phyloP scores from a whole-genome alignment of 2,113 vertebrate species.

The western clawed frog (Xenopus tropicalis) region DNA sequence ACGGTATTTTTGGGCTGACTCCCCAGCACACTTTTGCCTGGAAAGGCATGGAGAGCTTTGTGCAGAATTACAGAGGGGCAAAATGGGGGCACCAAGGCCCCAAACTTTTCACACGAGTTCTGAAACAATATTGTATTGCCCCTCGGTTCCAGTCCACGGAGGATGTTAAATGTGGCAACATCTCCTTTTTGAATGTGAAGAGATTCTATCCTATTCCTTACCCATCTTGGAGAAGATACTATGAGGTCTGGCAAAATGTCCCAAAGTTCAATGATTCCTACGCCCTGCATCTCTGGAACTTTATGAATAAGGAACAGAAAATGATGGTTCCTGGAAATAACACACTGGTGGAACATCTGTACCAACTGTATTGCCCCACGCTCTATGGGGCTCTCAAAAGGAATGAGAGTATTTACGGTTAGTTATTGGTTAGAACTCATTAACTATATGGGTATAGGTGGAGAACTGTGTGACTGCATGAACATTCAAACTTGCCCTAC shows the following conservation, averaged over 20 bases:
- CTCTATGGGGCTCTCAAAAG: too few species aligned
- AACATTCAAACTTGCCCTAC: too few species aligned
- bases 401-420: neutral
- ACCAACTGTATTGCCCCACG: too few species aligned
- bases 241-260: constrained; percentile 58
- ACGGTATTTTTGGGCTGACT: constrained; percentile 67
- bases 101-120: constrained; percentile 62
- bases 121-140: constrained; percentile 60
- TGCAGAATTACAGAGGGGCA: constrained; percentile 63
- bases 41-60: constrained; percentile 71
- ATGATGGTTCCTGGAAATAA: too few species aligned
- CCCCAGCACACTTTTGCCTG: constrained; percentile 64
- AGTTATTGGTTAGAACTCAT: too few species aligned
- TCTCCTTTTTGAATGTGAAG: constrained; percentile 53
- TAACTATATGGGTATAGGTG: too few species aligned
- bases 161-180: constrained; percentile 61
- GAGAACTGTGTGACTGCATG: too few species aligned
- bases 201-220: constrained; percentile 69
- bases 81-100: constrained; percentile 72
- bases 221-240: constrained; percentile 59
- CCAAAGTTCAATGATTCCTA: constrained; percentile 63
- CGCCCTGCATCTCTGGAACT: constrained; percentile 65
- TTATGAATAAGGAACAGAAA: too few species aligned
- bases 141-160: constrained; percentile 51
- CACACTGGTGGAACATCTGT: too few species aligned